Conservation (phyloP, 2,797 vertebrate genomes). For the Lutjanus campechanus region DNA sequence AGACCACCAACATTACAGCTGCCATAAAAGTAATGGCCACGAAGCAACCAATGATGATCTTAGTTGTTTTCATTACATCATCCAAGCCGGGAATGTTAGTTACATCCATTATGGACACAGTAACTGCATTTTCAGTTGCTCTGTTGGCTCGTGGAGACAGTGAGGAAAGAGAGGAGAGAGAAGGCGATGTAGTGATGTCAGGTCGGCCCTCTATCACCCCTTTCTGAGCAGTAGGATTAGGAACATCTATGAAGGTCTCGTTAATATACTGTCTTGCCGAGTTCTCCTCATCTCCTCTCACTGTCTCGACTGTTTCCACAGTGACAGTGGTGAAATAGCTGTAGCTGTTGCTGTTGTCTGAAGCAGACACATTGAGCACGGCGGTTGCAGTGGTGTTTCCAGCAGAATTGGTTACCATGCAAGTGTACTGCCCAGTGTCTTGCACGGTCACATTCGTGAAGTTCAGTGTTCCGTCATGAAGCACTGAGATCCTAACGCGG, state of each 20-base stretch:
- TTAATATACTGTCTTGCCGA: constrained; percentile 91
- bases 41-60: constrained; percentile 98
- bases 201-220: constrained; percentile 74
- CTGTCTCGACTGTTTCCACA: constrained; percentile 91
- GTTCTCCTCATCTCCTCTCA: constrained; percentile 80
- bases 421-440: constrained; percentile 97
- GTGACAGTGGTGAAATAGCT: constrained; percentile 97
- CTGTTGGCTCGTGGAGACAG: constrained; percentile 88
- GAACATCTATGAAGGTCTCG: constrained; percentile 87
- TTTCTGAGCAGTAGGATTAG: constrained; percentile 77
- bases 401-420: constrained; percentile 98
- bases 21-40: constrained; percentile 98
- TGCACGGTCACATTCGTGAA: constrained; percentile 99
- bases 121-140: constrained; percentile 86
- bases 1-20: constrained; percentile 95
- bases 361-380: constrained; percentile 94
- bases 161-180: constrained; percentile 86
- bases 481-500: constrained; percentile 94
- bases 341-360: constrained; percentile 90
- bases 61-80: constrained; percentile 97
- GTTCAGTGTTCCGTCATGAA: constrained; percentile 96
- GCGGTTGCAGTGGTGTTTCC: constrained; percentile 97
- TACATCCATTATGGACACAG: constrained; percentile 91
- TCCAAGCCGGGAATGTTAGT: constrained; percentile 92
- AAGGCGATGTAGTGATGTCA: constrained; percentile 81